A percentile compares a stretch with the other conserved stretches of the same genome.
Conservation (phyloP, 2,888 invertebrate species). For the Dendrolimus pini region DNA sequence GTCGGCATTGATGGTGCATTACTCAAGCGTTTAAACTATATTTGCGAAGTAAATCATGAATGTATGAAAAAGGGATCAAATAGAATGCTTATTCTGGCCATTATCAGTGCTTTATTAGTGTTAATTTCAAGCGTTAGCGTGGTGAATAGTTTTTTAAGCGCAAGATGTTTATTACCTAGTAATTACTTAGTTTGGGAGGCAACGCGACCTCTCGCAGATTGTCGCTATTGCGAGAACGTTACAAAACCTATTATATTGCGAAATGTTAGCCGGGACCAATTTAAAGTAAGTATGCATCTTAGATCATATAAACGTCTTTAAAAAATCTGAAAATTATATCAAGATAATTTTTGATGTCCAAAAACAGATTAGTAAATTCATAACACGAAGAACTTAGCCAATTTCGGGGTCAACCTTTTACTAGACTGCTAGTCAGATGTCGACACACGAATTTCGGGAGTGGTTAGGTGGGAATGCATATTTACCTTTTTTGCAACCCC, state of each 20-base stretch:
- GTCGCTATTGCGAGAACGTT: constrained; percentile 84
- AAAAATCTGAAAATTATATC: neutral
- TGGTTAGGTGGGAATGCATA: too few species aligned
- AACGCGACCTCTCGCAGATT: constrained; percentile 88
- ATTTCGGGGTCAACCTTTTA: too few species aligned
- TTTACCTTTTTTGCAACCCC: too few species aligned
- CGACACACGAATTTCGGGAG: too few species aligned
- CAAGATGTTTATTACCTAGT: constrained; percentile 87
- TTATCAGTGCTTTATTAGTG: constrained; percentile 30
- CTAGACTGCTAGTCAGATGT: too few species aligned
- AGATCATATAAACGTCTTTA: too few species aligned
- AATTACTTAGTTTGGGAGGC: constrained; percentile 93
- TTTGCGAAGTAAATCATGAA: constrained; percentile 34
- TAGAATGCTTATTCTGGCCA: constrained; percentile 28
- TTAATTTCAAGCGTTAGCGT: constrained; percentile 34
- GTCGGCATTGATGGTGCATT: constrained; percentile 35
- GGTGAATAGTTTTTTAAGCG: constrained; percentile 61
- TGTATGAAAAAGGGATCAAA: constrained; percentile 24
- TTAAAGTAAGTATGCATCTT: constrained; percentile 64
- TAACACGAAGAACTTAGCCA: too few species aligned
- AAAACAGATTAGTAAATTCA: neutral
- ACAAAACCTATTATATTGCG: constrained; percentile 80
- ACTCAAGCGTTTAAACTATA: constrained; percentile 38
- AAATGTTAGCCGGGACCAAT: constrained; percentile 82
- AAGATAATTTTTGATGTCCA: neutral